These are phyloP conservation scores for Stenodera caucasica DNA, from an alignment of 2,888 invertebrate species.

Conservation along the genomic window DNA sequence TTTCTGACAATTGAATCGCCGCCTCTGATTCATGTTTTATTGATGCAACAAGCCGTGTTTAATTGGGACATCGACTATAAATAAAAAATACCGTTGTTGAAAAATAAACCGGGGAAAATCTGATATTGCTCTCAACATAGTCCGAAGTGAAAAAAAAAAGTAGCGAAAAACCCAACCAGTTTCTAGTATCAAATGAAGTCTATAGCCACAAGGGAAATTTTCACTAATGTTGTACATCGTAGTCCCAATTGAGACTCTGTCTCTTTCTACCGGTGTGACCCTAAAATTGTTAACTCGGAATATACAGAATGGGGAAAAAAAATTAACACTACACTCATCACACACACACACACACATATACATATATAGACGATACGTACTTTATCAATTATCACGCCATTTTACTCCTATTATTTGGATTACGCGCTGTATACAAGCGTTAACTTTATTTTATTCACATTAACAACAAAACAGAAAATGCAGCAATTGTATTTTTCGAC, in stretches of 20 bases:
- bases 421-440: constrained; percentile 25
- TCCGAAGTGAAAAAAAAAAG: constrained; percentile 23
- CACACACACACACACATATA: constrained; percentile 31
- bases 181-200: constrained; percentile 48
- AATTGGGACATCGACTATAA: not conserved
- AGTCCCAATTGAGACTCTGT: constrained; percentile 34
- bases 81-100: not conserved
- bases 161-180: constrained; percentile 33
- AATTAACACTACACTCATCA: constrained; percentile 44
- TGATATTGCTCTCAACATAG: constrained; percentile 10
- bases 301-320: constrained; percentile 41
- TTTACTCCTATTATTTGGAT: constrained; percentile 41
- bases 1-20: constrained; percentile 1
- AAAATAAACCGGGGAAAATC: not conserved
- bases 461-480: constrained; percentile 24
- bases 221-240: constrained; percentile 50
- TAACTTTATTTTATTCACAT: constrained; percentile 27
- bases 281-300: constrained; percentile 38
- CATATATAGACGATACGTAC: too few relatives aligned
- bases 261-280: constrained; percentile 38
- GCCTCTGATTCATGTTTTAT: constrained; percentile 10
- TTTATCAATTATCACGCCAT: constrained; percentile 49
- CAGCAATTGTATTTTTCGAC: constrained; percentile 13
- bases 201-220: constrained; percentile 53
- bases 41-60: constrained; percentile 11